phyloP scores from a whole-genome alignment of 2,888 invertebrate genomes.

The Muscina levida region DNA sequence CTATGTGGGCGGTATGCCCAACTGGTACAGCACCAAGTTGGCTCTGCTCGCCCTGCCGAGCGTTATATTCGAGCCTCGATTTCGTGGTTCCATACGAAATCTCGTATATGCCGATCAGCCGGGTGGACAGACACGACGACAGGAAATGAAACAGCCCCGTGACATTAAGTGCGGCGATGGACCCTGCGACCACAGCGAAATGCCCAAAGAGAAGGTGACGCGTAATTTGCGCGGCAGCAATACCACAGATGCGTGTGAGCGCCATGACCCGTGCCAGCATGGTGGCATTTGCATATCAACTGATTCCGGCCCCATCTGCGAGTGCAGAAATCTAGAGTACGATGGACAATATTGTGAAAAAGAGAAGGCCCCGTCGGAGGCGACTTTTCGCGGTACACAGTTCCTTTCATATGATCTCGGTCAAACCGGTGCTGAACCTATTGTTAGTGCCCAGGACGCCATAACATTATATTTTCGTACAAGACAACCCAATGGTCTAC shows the following conservation, averaged over 20 bases:
- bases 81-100: slow-evolving; percentile 94
- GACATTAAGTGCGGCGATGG: slow-evolving; percentile 84
- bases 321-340: slow-evolving; percentile 95
- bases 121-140: slow-evolving; percentile 87
- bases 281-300: slow-evolving; percentile 97
- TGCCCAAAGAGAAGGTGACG: slow-evolving; percentile 78
- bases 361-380: slow-evolving; percentile 96
- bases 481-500: slow-evolving; percentile 91
- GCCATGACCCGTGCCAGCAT: slow-evolving; percentile 95
- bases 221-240: slow-evolving; percentile 80
- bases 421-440: slow-evolving; percentile 91
- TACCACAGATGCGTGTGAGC: slow-evolving; percentile 91
- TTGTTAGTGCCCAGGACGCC: slow-evolving; percentile 94
- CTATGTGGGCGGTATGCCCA: slow-evolving; percentile 97
- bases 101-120: slow-evolving; percentile 93
- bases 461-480: slow-evolving; percentile 96
- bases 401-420: slow-evolving; percentile 95
- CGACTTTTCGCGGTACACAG: slow-evolving; percentile 94
- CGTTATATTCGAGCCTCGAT: slow-evolving; percentile 95
- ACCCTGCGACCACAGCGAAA: slow-evolving; percentile 79
- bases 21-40: slow-evolving; percentile 93
- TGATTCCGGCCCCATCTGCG: slow-evolving; percentile 96
- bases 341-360: slow-evolving; percentile 97
- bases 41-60: slow-evolving; percentile 92
- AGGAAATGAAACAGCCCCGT: slow-evolving; percentile 90